These are phyloP conservation scores for Sebastes wilsoni DNA, from an alignment of 2,797 vertebrate genomes.

Conservation along the genomic window DNA sequence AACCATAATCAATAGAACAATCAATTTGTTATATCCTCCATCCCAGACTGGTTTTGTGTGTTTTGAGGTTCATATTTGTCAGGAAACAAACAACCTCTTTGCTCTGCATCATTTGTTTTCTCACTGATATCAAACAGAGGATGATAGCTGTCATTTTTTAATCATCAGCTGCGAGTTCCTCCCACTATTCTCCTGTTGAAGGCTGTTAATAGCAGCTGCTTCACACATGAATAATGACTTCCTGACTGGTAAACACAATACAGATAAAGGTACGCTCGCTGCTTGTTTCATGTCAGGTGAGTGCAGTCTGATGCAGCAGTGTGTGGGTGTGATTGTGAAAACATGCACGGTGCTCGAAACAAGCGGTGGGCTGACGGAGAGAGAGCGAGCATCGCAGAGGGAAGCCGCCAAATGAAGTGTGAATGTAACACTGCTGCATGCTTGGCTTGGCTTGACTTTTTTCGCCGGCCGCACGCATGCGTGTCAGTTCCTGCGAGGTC, in stretches of 20 bases:
- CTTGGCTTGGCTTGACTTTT: constrained; percentile 2
- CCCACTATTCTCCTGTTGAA: constrained; percentile 11
- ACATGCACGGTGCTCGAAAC: constrained; percentile 26
- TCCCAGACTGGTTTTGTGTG: not conserved
- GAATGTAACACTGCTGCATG: constrained; percentile 36
- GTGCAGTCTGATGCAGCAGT: constrained; percentile 17
- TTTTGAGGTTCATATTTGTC: not conserved
- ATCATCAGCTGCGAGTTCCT: constrained; percentile 25
- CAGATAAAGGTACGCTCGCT: constrained; percentile 8
- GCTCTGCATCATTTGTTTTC: constrained; percentile 2
- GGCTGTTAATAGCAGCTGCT: constrained; percentile 32
- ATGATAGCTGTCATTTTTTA: constrained; percentile 19
- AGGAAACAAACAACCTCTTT: constrained; percentile 21
- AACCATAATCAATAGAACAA: not conserved
- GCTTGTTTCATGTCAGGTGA: constrained; percentile 8
- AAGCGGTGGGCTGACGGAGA: constrained; percentile 25
- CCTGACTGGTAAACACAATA: constrained; percentile 21
- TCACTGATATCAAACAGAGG: not conserved
- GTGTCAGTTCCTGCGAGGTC: not conserved
- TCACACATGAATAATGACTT: constrained; percentile 39
- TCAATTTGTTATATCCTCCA: not conserved
- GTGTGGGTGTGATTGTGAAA: constrained; percentile 61
- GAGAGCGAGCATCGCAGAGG: constrained; percentile 4
- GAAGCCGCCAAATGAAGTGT: constrained; percentile 44
- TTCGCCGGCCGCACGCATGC: not conserved